Evolutionary conservation across 2,888 invertebrate species (phyloP).

Genomic region (Oligia latruncula): DNA sequence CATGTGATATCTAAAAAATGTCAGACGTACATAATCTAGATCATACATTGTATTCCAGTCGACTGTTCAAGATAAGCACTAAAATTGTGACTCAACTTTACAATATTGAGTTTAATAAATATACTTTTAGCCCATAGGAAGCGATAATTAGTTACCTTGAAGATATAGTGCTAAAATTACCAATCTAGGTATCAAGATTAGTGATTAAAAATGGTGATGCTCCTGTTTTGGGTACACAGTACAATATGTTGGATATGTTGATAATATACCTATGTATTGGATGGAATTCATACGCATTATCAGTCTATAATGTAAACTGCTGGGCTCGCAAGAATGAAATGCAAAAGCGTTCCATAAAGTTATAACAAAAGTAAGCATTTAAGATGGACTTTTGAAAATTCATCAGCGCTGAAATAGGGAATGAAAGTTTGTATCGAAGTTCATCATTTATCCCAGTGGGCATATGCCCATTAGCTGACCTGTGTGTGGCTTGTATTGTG

Average conservation of each 20-base stretch:
- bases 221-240: background rate
- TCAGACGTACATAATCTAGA: slow-evolving; percentile 20
- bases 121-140: background rate
- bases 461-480: too few species aligned
- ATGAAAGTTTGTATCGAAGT: background rate
- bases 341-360: background rate
- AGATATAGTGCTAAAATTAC: slow-evolving; percentile 2
- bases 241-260: background rate
- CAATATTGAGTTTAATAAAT: background rate
- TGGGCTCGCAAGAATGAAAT: background rate
- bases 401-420: background rate
- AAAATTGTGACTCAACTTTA: background rate
- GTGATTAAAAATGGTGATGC: background rate
- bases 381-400: background rate
- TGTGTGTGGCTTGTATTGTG: too few species aligned
- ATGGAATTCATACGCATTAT: background rate
- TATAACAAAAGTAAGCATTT: background rate
- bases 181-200: slow-evolving; percentile 9
- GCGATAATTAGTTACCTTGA: slow-evolving; percentile 10
- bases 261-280: background rate
- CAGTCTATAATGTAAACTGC: background rate
- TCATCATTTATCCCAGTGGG: too few species aligned
- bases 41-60: slow-evolving; percentile 10
- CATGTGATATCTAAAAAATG: slow-evolving; percentile 26
- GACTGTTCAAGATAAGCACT: slow-evolving; percentile 18